Base-by-base conservation (phyloP, 2,113 vertebrate genomes). In the Phocoena sinus region DNA sequence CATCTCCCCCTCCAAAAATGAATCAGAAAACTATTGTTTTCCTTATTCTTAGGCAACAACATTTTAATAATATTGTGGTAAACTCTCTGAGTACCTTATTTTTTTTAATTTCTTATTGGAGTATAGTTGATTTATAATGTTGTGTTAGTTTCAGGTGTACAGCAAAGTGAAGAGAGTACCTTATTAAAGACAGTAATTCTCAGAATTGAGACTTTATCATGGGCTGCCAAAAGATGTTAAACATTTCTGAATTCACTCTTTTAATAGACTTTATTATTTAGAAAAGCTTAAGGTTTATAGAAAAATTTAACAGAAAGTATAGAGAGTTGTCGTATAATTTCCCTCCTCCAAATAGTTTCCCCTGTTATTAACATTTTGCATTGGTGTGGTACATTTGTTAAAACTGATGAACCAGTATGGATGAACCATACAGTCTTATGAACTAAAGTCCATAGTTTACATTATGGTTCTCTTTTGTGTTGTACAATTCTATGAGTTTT, bases 121-220 rank as follows among this genome's bases (percentile, higher is more conserved):
- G 6, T 41, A 41, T 41, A 41, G 41, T 41, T 41, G 41, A 41
- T 41, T 41, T 41, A 41, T 7, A 77, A 77, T 50, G 47, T 77
- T 50, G 28, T 33, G 31, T 77, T 77, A 50, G 44, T 77, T 77
- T 77, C 74, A 50, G 10, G 9, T 77, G 5, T 50, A 50, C 28
- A 77, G 28, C 17, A 77, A 50, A 77, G 56, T 77, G 44, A 77
- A 77, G 74, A 79, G 41, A 82, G 13, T 71, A 79, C 17, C 9
- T 88, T 67, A 73, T 18, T 62, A 67, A 94, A 92, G 21, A 98
- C 98, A 97, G 98, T 99, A 95, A 81, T 89, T 93, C 21, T 90
- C 81, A 91, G 47, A 93, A 88, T 25, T 74, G 58, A 84, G 81
- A 87, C 68, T 68, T 41, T 86, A 50, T 74, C 36, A 80, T 36